Conservation (phyloP, 2,888 invertebrate genomes). For the Allacma fusca region DNA sequence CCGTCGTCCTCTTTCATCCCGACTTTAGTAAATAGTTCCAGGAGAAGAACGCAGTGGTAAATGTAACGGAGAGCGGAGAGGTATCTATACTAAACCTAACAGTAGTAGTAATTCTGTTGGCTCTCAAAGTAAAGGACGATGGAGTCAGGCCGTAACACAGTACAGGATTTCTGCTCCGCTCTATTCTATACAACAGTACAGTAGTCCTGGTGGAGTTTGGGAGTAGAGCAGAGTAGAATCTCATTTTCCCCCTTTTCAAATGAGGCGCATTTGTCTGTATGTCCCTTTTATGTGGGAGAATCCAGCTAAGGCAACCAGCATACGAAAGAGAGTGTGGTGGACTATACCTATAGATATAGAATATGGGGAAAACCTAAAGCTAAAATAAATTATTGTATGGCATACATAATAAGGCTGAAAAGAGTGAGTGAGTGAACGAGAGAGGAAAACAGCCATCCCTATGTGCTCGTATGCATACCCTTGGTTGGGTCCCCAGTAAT, state of each 20-base stretch:
- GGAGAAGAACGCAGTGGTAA: too few relatives aligned
- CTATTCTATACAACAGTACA: too few relatives aligned
- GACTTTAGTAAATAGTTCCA: not conserved
- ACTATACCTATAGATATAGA: not conserved
- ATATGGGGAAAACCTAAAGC: slow-evolving; percentile 9
- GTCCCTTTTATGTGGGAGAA: slow-evolving; percentile 10
- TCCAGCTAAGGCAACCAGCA: not conserved
- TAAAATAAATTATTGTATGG: slow-evolving; percentile 17
- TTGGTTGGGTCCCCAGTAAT: too few relatives aligned
- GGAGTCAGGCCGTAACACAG: slow-evolving; percentile 2
- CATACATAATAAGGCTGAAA: slow-evolving; percentile 12
- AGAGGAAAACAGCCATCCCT: too few relatives aligned
- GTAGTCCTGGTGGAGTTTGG: too few relatives aligned
- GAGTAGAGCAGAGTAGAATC: slow-evolving; percentile 16
- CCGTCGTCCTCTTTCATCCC: slow-evolving; percentile 4
- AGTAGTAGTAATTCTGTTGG: slow-evolving; percentile 19
- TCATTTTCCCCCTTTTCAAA: slow-evolving; percentile 35
- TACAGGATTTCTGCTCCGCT: not conserved
- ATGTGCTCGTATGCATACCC: too few relatives aligned
- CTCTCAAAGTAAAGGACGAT: slow-evolving; percentile 7
- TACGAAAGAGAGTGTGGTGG: not conserved
- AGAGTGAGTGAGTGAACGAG: too few relatives aligned
- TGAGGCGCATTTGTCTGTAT: slow-evolving; percentile 38
- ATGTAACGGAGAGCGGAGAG: too few relatives aligned
- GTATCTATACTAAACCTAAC: slow-evolving; percentile 22